A percentile compares a stretch with the other conserved stretches of the same genome.
phyloP scores from a whole-genome alignment of 2,113 vertebrate species.

The Myxocyprinus asiaticus region DNA sequence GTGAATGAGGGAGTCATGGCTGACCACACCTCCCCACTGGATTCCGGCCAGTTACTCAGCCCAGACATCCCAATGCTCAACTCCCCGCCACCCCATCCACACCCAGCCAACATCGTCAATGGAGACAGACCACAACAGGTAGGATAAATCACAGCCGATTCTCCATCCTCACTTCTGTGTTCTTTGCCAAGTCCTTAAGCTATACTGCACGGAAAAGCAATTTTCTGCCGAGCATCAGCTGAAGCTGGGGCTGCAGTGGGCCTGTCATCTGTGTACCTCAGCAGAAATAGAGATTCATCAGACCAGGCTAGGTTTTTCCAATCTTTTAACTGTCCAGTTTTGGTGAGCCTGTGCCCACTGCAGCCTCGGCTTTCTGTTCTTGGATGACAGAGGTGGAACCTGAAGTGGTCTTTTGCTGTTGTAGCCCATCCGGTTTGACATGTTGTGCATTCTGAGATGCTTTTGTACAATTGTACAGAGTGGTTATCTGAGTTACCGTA shows the following conservation, averaged over 20 bases:
- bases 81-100: slow-evolving; percentile 77
- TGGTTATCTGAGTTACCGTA: no score
- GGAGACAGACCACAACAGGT: slow-evolving; percentile 96
- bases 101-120: slow-evolving; percentile 80
- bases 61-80: slow-evolving; percentile 89
- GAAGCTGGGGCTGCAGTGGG: neutral
- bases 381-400: no score
- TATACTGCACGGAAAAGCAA: slow-evolving; percentile 3
- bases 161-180: neutral
- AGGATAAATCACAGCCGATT: slow-evolving; percentile 38
- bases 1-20: slow-evolving; percentile 92
- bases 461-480: no score
- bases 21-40: slow-evolving; percentile 92
- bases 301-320: no score
- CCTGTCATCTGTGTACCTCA: no score
- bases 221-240: neutral
- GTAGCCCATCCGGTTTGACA: no score
- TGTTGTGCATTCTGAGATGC: no score
- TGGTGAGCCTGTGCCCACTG: no score
- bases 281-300: no score
- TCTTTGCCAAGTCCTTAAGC: neutral
- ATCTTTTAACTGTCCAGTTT: no score
- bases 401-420: no score
- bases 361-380: no score
- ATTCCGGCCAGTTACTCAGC: slow-evolving; percentile 89